Percentiles rank a stretch among this genome's conserved stretches.
Conservation (phyloP, 2,797 vertebrate genomes). For the Ciconia nigra region DNA sequence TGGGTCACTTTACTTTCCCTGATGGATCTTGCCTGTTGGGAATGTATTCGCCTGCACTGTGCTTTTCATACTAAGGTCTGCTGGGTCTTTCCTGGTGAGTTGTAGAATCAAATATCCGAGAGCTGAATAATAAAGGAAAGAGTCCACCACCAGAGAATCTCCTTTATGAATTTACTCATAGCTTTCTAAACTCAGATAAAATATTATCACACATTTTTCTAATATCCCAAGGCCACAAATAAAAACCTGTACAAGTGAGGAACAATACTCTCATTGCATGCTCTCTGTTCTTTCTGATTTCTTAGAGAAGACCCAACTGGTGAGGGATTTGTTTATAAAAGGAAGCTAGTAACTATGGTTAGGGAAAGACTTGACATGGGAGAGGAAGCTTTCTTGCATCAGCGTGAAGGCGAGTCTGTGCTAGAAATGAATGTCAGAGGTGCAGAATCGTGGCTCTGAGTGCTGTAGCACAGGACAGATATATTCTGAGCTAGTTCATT, state of each 20-base stretch:
- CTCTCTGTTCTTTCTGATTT: not conserved
- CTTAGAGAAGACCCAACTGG: not conserved
- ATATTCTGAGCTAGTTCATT: not conserved
- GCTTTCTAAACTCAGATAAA: not conserved
- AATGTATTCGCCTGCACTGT: not conserved
- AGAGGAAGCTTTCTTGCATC: not conserved
- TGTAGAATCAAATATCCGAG: not conserved
- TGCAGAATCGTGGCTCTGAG: not conserved
- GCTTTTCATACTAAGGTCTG: not conserved
- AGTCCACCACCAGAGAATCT: not conserved
- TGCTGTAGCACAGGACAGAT: not conserved
- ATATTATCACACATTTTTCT: not conserved
- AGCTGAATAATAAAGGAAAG: not conserved
- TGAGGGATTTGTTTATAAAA: not conserved
- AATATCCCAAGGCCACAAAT: not conserved
- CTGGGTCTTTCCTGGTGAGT: not conserved
- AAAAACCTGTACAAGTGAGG: not conserved
- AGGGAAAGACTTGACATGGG: not conserved
- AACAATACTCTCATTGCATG: not conserved
- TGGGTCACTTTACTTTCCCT: not conserved
- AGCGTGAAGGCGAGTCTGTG: not conserved
- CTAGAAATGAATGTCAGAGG: not conserved
- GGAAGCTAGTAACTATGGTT: not conserved
- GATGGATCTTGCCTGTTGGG: not conserved
- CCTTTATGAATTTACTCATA: not conserved